Evolutionary conservation across 1,140 invertebrate species (phyloP), one percentile per base, ranked within the genome.

Genomic region (Rhopalosiphum maidis): DNA sequence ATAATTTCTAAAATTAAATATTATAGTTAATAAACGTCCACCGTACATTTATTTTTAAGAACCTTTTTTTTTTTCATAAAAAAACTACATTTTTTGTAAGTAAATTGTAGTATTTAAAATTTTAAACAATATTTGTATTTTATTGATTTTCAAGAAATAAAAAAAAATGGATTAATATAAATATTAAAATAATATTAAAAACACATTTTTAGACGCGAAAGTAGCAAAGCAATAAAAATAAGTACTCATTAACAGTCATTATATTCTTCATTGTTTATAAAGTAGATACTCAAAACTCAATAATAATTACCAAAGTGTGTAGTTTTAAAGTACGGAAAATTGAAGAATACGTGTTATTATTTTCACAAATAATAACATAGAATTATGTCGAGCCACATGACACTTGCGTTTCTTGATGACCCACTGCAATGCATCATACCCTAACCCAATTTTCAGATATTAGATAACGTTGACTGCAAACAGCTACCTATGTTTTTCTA

Each of bases 331-430:
- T 86, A 41, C 11, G 23, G 37, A 46, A 86, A 15, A 86, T 86
- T 86, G 43, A 86, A 86, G 25, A 86, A 86, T 46, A 46, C 46
- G 46, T 30, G 6, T 43, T 86, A 41, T 86, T 46, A 86, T 86
- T 86, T 86, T 43, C 25, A 43, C 23, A 30, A 86, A 86, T 86
- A 86, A 86, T 86, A 86, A 86, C 23, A 46, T 86, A 86, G 11
- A 86, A 86, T 86, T 86, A 86, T 86, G 43, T 86, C 25, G 23
- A 9, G 15, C 85, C 85, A 86, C 85, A 46, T 86, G 41, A 15
- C 85, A 86, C 41, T 77, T 77, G 15, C 18, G n/a, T 86, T 25
- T 46, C 43, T 30, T 46, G 85, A 46, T 86, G 41, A 18, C 43
- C 25, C 23, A 15, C 30, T 43, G 41, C 41, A 86, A 46, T 18